Evolutionary conservation across 2,888 invertebrate genomes (phyloP).

Genomic region (Apodemia zela): DNA sequence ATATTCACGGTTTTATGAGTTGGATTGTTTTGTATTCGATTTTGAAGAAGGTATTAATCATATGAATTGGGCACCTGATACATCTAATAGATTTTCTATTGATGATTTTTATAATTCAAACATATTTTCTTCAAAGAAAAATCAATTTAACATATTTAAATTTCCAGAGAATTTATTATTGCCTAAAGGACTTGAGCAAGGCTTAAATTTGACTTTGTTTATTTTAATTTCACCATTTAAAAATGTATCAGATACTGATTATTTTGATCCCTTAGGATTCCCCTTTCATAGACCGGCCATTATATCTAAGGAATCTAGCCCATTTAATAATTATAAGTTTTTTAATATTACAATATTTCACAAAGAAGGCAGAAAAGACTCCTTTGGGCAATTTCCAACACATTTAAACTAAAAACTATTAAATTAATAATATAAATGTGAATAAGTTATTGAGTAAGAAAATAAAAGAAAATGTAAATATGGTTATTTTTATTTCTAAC

Average conservation of each 20-base stretch:
- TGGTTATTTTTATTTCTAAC: constrained; percentile 11
- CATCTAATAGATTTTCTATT: constrained; percentile 45
- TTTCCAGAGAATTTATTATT: constrained; percentile 61
- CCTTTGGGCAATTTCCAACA: constrained; percentile 49
- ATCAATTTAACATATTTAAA: constrained; percentile 52
- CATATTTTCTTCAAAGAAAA: constrained; percentile 33
- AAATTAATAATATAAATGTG: background rate
- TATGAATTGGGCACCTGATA: constrained; percentile 52
- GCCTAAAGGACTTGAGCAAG: constrained; percentile 56
- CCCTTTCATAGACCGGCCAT: constrained; percentile 59
- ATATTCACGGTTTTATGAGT: constrained; percentile 53
- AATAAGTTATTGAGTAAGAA: background rate
- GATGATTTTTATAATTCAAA: constrained; percentile 50
- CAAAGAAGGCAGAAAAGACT: constrained; percentile 39
- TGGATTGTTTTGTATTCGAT: constrained; percentile 48
- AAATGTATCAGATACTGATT: constrained; percentile 36
- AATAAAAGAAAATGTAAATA: constrained; percentile 14
- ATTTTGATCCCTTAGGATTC: constrained; percentile 55
- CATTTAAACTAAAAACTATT: constrained; percentile 44
- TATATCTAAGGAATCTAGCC: constrained; percentile 37
- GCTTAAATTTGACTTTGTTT: constrained; percentile 62
- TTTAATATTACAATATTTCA: constrained; percentile 59
- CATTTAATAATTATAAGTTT: constrained; percentile 55
- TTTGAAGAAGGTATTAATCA: constrained; percentile 52
- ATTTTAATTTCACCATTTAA: constrained; percentile 52